These are phyloP conservation scores for Scarus forsteni DNA, from an alignment of 2,797 vertebrate species.

Conservation along the genomic window DNA sequence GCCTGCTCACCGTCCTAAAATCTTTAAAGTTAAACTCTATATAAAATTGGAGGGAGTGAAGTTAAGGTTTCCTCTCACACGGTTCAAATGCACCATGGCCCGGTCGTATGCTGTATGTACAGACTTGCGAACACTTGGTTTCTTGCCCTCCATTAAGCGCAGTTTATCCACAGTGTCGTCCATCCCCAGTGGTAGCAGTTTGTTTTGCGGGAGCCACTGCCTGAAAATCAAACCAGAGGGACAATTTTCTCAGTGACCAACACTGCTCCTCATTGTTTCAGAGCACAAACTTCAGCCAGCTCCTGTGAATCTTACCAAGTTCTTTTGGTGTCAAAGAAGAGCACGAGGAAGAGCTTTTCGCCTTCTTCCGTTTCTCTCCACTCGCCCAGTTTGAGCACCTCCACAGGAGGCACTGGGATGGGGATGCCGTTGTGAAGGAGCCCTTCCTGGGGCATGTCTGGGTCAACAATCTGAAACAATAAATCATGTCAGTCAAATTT, in stretches of 20 bases:
- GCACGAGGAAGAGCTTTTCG: conserved; percentile 96
- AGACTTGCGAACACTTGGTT: conserved; percentile 97
- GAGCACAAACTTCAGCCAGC: conserved; percentile 8
- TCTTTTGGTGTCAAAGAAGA: conserved; percentile 99
- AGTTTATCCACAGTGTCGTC: conserved; percentile 97
- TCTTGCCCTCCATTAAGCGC: conserved; percentile 96
- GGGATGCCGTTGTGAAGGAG: conserved; percentile 98
- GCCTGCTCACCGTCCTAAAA: conserved; percentile 54
- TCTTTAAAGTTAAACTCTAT: conserved; percentile 72
- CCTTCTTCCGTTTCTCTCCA: conserved; percentile 89
- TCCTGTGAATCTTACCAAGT: conserved; percentile 90
- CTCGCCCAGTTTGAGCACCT: conserved; percentile 94
- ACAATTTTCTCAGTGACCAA: conserved; percentile 17
- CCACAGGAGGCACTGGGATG: conserved; percentile 95
- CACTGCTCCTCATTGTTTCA: background rate
- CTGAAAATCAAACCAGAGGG: conserved; percentile 72
- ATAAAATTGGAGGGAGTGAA: conserved; percentile 92
- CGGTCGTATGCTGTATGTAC: conserved; percentile 97
- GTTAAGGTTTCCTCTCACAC: conserved; percentile 90
- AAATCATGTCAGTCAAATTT: conserved; percentile 23
- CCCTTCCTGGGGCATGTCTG: conserved; percentile 96
- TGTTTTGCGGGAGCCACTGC: conserved; percentile 97
- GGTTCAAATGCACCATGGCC: conserved; percentile 94
- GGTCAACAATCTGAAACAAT: conserved; percentile 92
- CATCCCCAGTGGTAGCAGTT: conserved; percentile 92